phyloP scores from a whole-genome alignment of 2,113 vertebrate species.

The Numida meleagris region DNA sequence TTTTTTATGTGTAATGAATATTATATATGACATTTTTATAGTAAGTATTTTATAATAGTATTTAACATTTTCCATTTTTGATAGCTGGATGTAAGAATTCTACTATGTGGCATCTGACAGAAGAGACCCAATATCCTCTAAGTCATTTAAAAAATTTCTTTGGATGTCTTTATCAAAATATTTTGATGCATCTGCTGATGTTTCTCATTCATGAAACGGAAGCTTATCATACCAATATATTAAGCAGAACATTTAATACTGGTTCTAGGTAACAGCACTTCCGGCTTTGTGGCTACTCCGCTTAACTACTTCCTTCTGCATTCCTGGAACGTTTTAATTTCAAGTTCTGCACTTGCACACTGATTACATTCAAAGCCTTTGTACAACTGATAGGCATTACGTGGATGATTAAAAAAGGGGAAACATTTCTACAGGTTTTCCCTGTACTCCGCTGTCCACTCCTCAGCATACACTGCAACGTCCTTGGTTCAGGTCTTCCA shows the following conservation, averaged over 20 bases:
- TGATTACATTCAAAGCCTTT: background rate
- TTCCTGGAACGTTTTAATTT: background rate
- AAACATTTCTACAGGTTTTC: background rate
- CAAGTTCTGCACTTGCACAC: background rate
- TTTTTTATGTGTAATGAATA: constrained; percentile 81
- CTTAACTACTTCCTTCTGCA: background rate
- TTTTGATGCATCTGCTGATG: constrained; percentile 38
- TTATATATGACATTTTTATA: constrained; percentile 77
- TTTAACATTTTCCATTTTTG: constrained; percentile 76
- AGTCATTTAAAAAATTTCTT: constrained; percentile 47
- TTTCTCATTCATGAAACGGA: constrained; percentile 54
- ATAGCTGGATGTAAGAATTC: constrained; percentile 65
- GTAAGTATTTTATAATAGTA: constrained; percentile 72
- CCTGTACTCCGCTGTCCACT: background rate
- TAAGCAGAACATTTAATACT: constrained; percentile 17
- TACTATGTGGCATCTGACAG: constrained; percentile 52
- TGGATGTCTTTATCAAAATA: constrained; percentile 65
- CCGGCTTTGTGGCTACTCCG: constrained; percentile 1
- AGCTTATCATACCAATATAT: constrained; percentile 3
- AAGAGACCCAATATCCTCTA: constrained; percentile 46
- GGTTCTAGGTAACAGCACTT: background rate
- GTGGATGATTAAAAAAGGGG: background rate
- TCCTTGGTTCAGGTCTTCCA: background rate
- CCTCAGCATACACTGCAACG: background rate
- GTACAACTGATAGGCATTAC: background rate